A percentile compares a stretch with the other conserved stretches of the same genome.
Evolutionary conservation across 1,140 invertebrate species (phyloP).

Genomic region (Drosophila asahinai): DNA sequence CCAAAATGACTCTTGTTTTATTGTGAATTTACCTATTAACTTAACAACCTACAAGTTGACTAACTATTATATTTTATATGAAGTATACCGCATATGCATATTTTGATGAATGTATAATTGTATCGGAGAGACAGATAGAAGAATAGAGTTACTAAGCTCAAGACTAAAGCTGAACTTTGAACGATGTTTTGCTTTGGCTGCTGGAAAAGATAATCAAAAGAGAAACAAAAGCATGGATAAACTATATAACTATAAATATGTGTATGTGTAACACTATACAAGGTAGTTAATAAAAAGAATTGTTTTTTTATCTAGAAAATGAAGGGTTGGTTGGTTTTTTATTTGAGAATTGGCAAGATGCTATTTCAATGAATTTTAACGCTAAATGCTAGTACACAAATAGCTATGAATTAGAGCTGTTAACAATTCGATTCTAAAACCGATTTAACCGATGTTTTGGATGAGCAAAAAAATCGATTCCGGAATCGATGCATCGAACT

Average conservation of each 20-base stretch:
- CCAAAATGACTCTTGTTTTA: conserved; percentile 61
- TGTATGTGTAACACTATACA: conserved; percentile 24
- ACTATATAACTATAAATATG: conserved; percentile 26
- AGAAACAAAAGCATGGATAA: conserved; percentile 12
- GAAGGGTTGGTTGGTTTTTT: background rate
- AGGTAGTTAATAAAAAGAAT: conserved; percentile 52
- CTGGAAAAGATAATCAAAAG: conserved; percentile 72
- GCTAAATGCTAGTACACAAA: too few relatives aligned
- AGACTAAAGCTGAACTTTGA: conserved; percentile 47
- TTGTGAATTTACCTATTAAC: conserved; percentile 61
- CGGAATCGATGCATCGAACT: too few relatives aligned
- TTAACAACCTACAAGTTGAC: conserved; percentile 10
- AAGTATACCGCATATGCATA: conserved; percentile 41
- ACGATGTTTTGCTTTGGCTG: conserved; percentile 62
- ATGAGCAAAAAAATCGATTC: too few relatives aligned
- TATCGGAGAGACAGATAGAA: background rate
- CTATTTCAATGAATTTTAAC: too few relatives aligned
- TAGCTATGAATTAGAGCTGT: too few relatives aligned
- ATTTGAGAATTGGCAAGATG: background rate
- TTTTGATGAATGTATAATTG: conserved; percentile 53
- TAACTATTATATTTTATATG: conserved; percentile 35
- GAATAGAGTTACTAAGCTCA: conserved; percentile 21
- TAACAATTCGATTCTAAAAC: too few relatives aligned
- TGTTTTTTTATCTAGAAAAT: conserved; percentile 36
- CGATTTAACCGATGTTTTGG: too few relatives aligned